Evolutionary conservation across 2,113 vertebrate genomes (phyloP).

Genomic region (Progne subis): DNA sequence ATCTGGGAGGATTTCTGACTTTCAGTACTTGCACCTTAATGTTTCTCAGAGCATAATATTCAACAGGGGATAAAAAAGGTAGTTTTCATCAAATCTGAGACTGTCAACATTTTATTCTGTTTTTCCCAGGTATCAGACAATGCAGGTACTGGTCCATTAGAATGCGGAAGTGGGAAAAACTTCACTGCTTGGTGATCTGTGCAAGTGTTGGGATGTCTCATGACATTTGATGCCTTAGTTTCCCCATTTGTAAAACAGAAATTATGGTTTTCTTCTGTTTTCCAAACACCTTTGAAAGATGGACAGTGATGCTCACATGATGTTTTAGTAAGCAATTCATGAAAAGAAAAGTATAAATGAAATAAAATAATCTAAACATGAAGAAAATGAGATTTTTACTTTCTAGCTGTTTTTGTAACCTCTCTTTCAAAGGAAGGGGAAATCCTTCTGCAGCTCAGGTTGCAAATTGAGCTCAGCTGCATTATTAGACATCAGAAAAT

Average conservation of each 20-base stretch:
- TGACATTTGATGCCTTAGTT: neutral
- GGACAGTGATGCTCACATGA: neutral
- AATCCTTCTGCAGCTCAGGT: neutral
- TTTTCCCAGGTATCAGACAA: neutral
- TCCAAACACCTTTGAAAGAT: neutral
- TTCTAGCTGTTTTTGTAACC: neutral
- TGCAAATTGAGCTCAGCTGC: neutral
- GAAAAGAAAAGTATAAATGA: neutral
- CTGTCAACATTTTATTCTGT: neutral
- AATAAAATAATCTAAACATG: neutral
- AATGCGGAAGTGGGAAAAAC: neutral
- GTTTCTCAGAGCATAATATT: neutral
- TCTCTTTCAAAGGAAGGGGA: neutral
- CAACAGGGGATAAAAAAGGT: neutral
- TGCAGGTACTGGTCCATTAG: neutral
- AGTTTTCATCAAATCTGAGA: neutral
- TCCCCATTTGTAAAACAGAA: neutral
- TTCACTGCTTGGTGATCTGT: neutral
- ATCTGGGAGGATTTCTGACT: neutral
- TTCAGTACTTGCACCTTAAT: neutral
- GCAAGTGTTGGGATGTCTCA: neutral
- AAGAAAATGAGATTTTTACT: neutral
- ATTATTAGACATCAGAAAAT: slow-evolving; percentile 28
- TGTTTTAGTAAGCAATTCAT: neutral
- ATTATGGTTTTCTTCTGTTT: neutral